These are phyloP conservation scores for Trilocha varians DNA, from an alignment of 2,888 invertebrate species.

Conservation along the genomic window DNA sequence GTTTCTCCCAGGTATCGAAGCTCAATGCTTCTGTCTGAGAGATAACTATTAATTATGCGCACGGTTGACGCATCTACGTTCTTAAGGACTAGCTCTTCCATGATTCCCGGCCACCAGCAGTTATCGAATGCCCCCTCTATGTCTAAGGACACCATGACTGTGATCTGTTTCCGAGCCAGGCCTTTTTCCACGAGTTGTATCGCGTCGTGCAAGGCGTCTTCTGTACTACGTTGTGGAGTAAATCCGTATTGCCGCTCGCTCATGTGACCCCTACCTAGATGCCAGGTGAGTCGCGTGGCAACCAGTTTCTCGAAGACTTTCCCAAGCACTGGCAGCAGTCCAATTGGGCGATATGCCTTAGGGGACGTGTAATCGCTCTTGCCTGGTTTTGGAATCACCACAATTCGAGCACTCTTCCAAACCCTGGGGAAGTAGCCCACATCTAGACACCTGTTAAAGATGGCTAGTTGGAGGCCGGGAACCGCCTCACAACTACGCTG, in stretches of 20 bases:
- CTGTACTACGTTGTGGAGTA: no score
- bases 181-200: conserved; percentile 6
- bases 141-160: no score
- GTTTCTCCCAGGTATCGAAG: no score
- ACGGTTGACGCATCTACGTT: conserved; percentile 6
- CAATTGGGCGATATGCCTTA: conserved; percentile 8
- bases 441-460: no score
- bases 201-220: conserved; percentile 5
- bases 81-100: conserved; percentile 10
- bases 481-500: no score
- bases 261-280: no score
- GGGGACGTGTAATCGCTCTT: conserved; percentile 5
- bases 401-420: conserved; percentile 7
- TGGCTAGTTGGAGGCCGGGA: no score
- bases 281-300: no score
- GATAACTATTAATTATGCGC: neutral
- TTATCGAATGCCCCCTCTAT: conserved; percentile 6
- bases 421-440: conserved; percentile 2
- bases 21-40: no score
- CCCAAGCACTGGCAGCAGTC: no score
- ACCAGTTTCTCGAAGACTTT: no score
- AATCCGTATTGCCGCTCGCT: conserved; percentile 11
- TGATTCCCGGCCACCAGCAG: conserved; percentile 6
- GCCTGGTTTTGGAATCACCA: no score
- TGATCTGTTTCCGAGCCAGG: conserved; percentile 2